Base-by-base conservation (phyloP, 2,888 invertebrate species). In the Thalpophila matura region DNA sequence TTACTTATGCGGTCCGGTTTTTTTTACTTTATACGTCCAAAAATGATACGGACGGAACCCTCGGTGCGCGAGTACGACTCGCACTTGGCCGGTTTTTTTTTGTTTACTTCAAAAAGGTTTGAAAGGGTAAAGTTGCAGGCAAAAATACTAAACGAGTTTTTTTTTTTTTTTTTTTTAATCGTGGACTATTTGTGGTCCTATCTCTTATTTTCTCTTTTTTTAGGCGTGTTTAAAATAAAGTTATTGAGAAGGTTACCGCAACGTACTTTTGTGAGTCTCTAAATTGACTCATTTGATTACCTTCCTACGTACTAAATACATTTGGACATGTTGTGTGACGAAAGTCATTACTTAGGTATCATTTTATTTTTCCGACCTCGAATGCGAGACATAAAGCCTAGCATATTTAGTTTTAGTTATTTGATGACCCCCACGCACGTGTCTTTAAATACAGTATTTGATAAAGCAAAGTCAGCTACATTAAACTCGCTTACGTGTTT, bases 391-490 rank as follows among this genome's bases (percentile, higher is more conserved):
- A 46, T 54, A 59, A 62, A 61, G 56, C 69, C 78, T 66, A 74
- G 69, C 60, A 66, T 74, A 78, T 81, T 73, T 63, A 60, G 71
- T 72, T 74, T 67, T 70, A 70, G 55, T 61, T 68, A 59, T 76
- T 74, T 62, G 58, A 57, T 70, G 62, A 67, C 64, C 49, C 81
- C 80, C 65, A 80, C 84, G 46, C 80, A 69, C 54, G 35, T 54
- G 31, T 46, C 0, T 20, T 60, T 57, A 42, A 37, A 43, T 54
- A 31, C 31, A 55, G 24, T 20, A 33, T 63, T 68, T 57, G 9
- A 40, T 47, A 77, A 65, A 42, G 61, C 22, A 51, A 50, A 20
- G 33, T 18, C 10, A 37, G 27, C 9, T 61, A 29, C 47, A 45
- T 46, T 38, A 33, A 22, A 29, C 9, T 31, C 12, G 1, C 38